Evolutionary conservation across 2,888 invertebrate species (phyloP), one percentile per base, ranked within the genome.

Genomic region (Anaspis maculata): DNA sequence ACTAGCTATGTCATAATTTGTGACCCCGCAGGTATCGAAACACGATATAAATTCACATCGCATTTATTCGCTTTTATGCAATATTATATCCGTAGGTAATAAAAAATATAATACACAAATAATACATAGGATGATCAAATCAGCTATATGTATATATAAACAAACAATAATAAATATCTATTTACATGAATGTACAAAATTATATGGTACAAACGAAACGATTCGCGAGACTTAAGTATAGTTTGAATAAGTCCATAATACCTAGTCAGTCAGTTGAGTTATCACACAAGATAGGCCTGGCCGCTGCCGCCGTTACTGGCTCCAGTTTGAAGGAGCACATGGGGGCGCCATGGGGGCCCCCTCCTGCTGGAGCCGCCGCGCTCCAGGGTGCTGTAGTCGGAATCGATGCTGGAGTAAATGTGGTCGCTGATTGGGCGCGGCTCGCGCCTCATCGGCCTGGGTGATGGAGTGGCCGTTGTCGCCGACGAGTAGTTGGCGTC

Each of bases 401-500:
- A 87, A 66, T 89, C 88, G 65, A 89, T 89, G 57, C 86, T 87
- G 34, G 87, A 87, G 62, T 89, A 89, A 57, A 89, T 89, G 63
- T 88, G 88, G 67, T 89, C 88, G 49, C 86, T 85, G 44, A 85
- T 77, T 30, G 88, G 88, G 54, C 86, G 70, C 44, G 80, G 76
- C 48, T 76, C 74, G 30, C 65, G 44, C 35, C 66, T 48, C 26
- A 53, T 45, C 12, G 75, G 72, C 48, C 73, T 58, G 1, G 74
- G 74, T 21, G 73, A 74, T 24, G 79, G 79, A 12, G 78, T 79
- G 29, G 79, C 79, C 21, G 77, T 74, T 50, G 76, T 76, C 36
- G 77, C 76, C 38, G 77, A 75, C 21, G 76, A 75, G 49, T 77
- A 77, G 54, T 75, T 77, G 30, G 74, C 72, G 46, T 76, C 76